phyloP scores from a whole-genome alignment of 2,113 vertebrate species.

The Rhinolophus sinicus region DNA sequence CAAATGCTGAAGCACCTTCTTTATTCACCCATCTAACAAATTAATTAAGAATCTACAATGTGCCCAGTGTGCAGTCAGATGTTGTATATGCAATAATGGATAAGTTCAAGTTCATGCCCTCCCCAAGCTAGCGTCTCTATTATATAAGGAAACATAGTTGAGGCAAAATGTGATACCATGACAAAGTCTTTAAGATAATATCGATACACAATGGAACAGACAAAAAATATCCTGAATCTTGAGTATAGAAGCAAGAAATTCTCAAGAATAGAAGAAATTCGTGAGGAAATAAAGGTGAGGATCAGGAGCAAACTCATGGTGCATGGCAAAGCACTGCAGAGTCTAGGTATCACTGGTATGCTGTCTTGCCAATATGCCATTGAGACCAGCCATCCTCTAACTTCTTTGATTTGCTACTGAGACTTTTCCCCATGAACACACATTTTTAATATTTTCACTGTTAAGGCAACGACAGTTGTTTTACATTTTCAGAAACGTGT shows the following conservation, averaged over 20 bases:
- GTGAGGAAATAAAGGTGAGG: not conserved
- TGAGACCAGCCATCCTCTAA: not conserved
- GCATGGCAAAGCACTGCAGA: not conserved
- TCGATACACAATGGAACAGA: not conserved
- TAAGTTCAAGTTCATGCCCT: not conserved
- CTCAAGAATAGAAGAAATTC: conserved; percentile 13
- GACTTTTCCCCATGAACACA: not conserved
- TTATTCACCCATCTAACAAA: not conserved
- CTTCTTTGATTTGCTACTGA: not conserved
- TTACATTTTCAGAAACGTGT: not conserved
- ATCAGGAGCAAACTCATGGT: not conserved
- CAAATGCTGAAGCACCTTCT: not conserved
- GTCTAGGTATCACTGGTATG: too few species aligned
- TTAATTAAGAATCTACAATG: not conserved
- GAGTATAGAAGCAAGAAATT: not conserved
- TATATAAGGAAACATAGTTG: not conserved
- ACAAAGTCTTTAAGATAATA: not conserved
- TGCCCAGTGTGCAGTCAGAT: not conserved
- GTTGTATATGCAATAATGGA: not conserved
- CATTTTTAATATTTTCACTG: not conserved
- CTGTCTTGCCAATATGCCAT: not conserved
- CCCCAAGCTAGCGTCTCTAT: not conserved
- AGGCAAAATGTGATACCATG: not conserved
- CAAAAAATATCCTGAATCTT: not conserved
- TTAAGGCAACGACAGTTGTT: not conserved